phyloP scores from a whole-genome alignment of 2,888 invertebrate species.

The Leptinotarsa rubiginosa region DNA sequence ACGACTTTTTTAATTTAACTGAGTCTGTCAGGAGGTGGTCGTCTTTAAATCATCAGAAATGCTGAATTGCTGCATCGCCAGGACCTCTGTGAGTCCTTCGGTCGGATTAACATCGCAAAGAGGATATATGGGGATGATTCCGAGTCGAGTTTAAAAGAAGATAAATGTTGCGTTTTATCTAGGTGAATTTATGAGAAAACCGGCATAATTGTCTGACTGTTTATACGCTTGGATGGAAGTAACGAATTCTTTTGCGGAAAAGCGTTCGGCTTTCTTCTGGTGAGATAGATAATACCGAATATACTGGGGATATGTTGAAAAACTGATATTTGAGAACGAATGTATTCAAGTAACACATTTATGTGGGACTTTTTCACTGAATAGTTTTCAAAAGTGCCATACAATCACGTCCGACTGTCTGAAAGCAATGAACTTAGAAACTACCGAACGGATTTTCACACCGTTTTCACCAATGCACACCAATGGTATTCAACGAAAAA shows the following conservation, averaged over 20 bases:
- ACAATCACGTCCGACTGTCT: too few relatives aligned
- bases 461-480: too few relatives aligned
- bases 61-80: slow-evolving; percentile 57
- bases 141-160: slow-evolving; percentile 64
- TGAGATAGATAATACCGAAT: not conserved
- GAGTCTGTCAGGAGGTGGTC: slow-evolving; percentile 52
- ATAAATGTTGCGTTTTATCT: slow-evolving; percentile 66
- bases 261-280: not conserved
- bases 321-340: too few relatives aligned
- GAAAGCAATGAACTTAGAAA: too few relatives aligned
- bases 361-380: too few relatives aligned
- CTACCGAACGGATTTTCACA: too few relatives aligned
- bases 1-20: slow-evolving; percentile 58
- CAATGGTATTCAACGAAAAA: too few relatives aligned
- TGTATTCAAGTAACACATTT: too few relatives aligned
- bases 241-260: slow-evolving; percentile 35
- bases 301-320: not conserved
- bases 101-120: slow-evolving; percentile 63
- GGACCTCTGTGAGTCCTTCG: slow-evolving; percentile 54
- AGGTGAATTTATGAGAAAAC: slow-evolving; percentile 64
- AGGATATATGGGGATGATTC: slow-evolving; percentile 64
- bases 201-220: slow-evolving; percentile 64
- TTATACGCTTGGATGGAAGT: slow-evolving; percentile 60
- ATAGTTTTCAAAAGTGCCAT: too few relatives aligned
- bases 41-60: slow-evolving; percentile 65